Conservation (phyloP, 2,888 invertebrate genomes). For the Rhamphomyia laevipes region DNA sequence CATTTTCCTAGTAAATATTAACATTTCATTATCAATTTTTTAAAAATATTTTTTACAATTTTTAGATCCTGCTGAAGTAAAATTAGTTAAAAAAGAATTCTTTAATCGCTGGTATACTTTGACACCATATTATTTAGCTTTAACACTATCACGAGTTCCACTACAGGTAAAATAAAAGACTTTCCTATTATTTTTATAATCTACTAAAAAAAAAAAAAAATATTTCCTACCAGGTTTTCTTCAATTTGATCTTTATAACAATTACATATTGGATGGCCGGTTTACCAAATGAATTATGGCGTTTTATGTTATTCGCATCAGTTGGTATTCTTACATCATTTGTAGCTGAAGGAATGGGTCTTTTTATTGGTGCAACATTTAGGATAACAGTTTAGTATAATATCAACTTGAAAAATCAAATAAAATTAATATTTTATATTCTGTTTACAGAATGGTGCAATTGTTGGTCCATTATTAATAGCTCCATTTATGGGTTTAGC, state of each 20-base stretch:
- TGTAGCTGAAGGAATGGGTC: slow-evolving; percentile 65
- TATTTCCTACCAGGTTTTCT: slow-evolving; percentile 35
- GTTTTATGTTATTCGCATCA: slow-evolving; percentile 55
- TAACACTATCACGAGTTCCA: slow-evolving; percentile 51
- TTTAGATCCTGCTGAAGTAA: slow-evolving; percentile 55
- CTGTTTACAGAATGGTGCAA: slow-evolving; percentile 52
- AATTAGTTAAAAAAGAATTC: slow-evolving; percentile 54
- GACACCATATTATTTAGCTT: slow-evolving; percentile 50
- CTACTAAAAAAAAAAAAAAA: too few species aligned
- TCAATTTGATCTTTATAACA: slow-evolving; percentile 48
- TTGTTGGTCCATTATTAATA: slow-evolving; percentile 51
- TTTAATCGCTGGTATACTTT: slow-evolving; percentile 59
- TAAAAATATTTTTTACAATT: slow-evolving; percentile 22
- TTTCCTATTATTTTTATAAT: too few species aligned
- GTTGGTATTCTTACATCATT: slow-evolving; percentile 58
- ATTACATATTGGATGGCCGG: slow-evolving; percentile 55
- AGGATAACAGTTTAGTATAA: slow-evolving; percentile 45
- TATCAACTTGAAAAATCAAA: too few species aligned
- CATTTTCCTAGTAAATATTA: too few species aligned
- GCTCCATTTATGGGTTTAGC: slow-evolving; percentile 56
- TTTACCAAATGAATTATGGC: slow-evolving; percentile 50
- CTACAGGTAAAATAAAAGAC: slow-evolving; percentile 34
- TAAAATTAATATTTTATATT: not conserved
- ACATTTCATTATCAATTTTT: not conserved
- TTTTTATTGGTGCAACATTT: slow-evolving; percentile 62